These are phyloP conservation scores for Lasioglossum villosulum DNA, from an alignment of 2,888 invertebrate genomes.

Conservation along the genomic window DNA sequence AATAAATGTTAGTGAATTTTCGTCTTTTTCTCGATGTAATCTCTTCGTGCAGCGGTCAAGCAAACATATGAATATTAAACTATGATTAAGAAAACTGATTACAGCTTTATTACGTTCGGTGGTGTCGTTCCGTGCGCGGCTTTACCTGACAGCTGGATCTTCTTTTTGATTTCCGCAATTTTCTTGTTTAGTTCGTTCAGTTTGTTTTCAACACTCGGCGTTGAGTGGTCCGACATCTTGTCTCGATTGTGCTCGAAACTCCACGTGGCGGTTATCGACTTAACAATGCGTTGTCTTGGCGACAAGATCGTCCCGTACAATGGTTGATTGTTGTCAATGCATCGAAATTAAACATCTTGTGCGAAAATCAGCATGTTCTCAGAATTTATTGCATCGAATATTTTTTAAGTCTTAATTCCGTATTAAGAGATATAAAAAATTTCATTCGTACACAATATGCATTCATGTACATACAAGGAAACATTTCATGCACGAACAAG, in stretches of 20 bases:
- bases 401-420: not conserved
- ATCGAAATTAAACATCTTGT: not conserved
- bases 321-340: not conserved
- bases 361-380: not conserved
- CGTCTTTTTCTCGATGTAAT: constrained; percentile 35
- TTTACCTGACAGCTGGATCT: constrained; percentile 92
- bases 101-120: not conserved
- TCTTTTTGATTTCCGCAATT: constrained; percentile 94
- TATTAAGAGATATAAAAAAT: too few species aligned
- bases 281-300: constrained; percentile 65
- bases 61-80: constrained; percentile 52
- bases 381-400: not conserved
- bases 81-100: constrained; percentile 40
- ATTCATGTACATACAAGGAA: not conserved
- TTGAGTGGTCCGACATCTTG: constrained; percentile 77
- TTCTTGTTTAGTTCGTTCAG: constrained; percentile 89
- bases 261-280: constrained; percentile 66
- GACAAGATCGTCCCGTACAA: constrained; percentile 7
- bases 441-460: too few species aligned
- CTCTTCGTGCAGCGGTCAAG: constrained; percentile 15
- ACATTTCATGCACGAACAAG: not conserved
- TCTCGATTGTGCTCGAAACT: constrained; percentile 29
- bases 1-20: constrained; percentile 61
- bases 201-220: constrained; percentile 83
- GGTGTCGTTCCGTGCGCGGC: not conserved